Percentiles rank a stretch among this genome's conserved stretches.
Evolutionary conservation across 2,113 vertebrate species (phyloP).

Genomic region (Acanthisitta chloris): DNA sequence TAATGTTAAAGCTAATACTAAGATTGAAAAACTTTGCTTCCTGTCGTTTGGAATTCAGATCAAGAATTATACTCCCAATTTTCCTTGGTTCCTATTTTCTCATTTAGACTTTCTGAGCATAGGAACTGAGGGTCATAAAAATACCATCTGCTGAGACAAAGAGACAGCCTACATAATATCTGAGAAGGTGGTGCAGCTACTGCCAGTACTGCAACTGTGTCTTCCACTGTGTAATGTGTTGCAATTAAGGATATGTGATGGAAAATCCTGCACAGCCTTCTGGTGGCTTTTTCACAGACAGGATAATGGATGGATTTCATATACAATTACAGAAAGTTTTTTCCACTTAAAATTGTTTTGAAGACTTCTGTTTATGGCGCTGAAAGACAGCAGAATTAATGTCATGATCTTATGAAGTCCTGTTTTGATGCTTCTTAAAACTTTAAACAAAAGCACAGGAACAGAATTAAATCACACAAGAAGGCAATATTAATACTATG

Average conservation of each 20-base stretch:
- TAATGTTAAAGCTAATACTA: neutral
- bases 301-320: neutral
- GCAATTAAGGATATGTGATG: conserved; percentile 3
- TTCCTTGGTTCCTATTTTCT: neutral
- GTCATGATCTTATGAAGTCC: neutral
- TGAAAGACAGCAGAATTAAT: neutral
- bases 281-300: neutral
- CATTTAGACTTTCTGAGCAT: neutral
- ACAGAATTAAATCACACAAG: neutral
- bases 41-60: neutral
- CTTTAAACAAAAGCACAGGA: neutral
- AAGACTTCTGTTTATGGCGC: neutral
- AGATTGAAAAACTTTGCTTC: neutral
- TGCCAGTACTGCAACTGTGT: neutral
- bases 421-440: neutral
- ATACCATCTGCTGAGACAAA: conserved; percentile 27
- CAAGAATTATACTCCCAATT: neutral
- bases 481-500: neutral
- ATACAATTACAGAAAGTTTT: neutral
- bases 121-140: conserved; percentile 8
- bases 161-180: neutral
- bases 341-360: neutral
- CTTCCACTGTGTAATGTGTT: neutral
- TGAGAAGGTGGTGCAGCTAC: neutral
- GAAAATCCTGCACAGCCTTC: neutral